Evolutionary conservation across 2,888 invertebrate genomes (phyloP).

Genomic region (Augochlorella aurata): DNA sequence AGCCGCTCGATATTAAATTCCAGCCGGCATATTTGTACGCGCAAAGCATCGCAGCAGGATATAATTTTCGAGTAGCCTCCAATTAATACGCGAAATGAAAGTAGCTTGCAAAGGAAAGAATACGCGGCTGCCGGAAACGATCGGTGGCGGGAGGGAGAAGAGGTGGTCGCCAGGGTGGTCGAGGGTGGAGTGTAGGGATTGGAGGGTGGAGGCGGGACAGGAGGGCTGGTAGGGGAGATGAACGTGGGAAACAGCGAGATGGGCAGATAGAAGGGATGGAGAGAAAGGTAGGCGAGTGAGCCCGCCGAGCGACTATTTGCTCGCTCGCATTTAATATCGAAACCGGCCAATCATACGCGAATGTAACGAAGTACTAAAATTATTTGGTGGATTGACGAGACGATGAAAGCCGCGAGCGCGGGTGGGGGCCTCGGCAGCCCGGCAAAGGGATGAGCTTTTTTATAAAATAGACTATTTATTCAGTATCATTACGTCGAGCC

Average conservation of each 20-base stretch:
- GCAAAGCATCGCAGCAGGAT: slow-evolving; percentile 67
- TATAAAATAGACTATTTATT: slow-evolving; percentile 56
- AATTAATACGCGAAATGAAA: slow-evolving; percentile 74
- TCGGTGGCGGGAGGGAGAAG: slow-evolving; percentile 32
- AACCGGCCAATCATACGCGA: slow-evolving; percentile 70
- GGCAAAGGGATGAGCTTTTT: slow-evolving; percentile 44
- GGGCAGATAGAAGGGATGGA: slow-evolving; percentile 23
- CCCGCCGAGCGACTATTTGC: slow-evolving; percentile 62
- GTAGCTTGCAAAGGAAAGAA: slow-evolving; percentile 63
- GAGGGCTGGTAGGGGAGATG: slow-evolving; percentile 21
- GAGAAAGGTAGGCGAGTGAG: slow-evolving; percentile 51
- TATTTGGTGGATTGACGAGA: slow-evolving; percentile 60
- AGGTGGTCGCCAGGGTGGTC: slow-evolving; percentile 13
- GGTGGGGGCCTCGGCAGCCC: slow-evolving; percentile 14
- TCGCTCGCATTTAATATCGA: slow-evolving; percentile 71
- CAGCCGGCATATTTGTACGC: slow-evolving; percentile 66
- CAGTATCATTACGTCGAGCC: slow-evolving; percentile 58
- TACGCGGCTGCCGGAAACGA: slow-evolving; percentile 50
- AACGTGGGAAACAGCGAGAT: slow-evolving; percentile 42
- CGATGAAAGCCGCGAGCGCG: slow-evolving; percentile 19
- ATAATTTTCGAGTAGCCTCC: slow-evolving; percentile 74
- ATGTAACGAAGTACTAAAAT: slow-evolving; percentile 70
- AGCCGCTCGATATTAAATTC: slow-evolving; percentile 64
- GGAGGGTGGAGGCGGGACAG: slow-evolving; percentile 18
- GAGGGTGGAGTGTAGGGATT: slow-evolving; percentile 31